Conservation (phyloP, 1,140 invertebrate genomes). For the Brachionus koreanus region DNA sequence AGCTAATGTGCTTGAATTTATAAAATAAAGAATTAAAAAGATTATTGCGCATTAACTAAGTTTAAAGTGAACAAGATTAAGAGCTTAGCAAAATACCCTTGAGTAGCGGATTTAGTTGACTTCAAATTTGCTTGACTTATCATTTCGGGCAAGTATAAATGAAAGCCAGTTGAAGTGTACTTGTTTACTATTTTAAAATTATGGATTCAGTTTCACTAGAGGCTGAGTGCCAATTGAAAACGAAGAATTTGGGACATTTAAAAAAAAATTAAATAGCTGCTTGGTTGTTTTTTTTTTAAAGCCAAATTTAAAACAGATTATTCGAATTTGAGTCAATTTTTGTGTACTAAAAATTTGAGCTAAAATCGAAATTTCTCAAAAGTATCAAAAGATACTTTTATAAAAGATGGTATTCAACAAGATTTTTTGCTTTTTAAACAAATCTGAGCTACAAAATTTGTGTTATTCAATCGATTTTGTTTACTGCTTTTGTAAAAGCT, state of each 20-base stretch:
- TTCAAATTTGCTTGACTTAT: background rate
- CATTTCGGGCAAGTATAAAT: background rate
- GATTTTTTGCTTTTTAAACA: background rate
- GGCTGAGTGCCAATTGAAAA: background rate
- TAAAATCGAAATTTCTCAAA: background rate
- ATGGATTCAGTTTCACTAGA: background rate
- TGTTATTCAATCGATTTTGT: background rate
- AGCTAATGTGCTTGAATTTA: background rate
- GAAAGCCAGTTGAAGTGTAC: background rate
- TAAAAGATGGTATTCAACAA: background rate
- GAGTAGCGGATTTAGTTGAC: background rate
- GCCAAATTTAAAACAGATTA: background rate
- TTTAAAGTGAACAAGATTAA: background rate
- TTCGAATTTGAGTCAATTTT: background rate
- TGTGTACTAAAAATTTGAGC: background rate
- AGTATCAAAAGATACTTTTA: background rate
- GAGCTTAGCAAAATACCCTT: background rate
- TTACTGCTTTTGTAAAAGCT: conserved; percentile 1
- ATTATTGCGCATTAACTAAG: background rate
- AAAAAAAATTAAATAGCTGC: background rate
- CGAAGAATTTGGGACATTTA: background rate
- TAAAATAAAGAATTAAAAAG: conserved; percentile 11
- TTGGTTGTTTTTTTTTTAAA: background rate
- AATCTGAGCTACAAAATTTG: background rate
- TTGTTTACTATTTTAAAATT: background rate